These are phyloP conservation scores for Enteromius argenteus DNA, from an alignment of 2,797 vertebrate species.

Conservation along the genomic window DNA sequence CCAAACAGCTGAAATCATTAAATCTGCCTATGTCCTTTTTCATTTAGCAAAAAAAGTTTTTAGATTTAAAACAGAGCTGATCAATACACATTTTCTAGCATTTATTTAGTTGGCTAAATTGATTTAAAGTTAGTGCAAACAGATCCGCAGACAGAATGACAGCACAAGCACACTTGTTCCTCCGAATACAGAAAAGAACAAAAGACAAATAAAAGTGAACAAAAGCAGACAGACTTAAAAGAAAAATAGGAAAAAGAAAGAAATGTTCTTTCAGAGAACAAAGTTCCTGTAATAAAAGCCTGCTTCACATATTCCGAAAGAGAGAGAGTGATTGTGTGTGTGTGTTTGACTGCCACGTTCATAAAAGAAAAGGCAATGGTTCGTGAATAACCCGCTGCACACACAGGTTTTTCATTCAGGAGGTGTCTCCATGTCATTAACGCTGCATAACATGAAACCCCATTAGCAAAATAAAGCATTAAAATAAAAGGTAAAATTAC, in stretches of 20 bases:
- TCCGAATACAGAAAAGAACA: constrained; percentile 9
- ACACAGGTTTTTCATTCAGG: constrained; percentile 38
- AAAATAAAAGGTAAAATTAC: constrained; percentile 49
- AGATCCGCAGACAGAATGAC: constrained; percentile 21
- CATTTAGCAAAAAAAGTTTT: constrained; percentile 10
- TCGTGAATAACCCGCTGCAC: constrained; percentile 19
- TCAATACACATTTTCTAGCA: constrained; percentile 4
- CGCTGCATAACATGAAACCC: constrained; percentile 44
- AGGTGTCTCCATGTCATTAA: constrained; percentile 50
- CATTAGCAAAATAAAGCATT: constrained; percentile 53
- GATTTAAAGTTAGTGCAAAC: constrained; percentile 16
- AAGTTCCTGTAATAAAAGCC: constrained; percentile 11
- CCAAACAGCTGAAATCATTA: constrained; percentile 21
- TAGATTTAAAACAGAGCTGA: constrained; percentile 6
- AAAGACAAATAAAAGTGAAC: neutral
- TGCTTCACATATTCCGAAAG: neutral
- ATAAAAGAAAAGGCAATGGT: constrained; percentile 17
- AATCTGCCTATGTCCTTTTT: constrained; percentile 11
- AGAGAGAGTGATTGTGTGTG: constrained; percentile 7
- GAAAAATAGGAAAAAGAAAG: constrained; percentile 7
- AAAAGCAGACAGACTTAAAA: constrained; percentile 3
- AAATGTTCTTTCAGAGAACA: neutral
- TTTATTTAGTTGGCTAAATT: constrained; percentile 27
- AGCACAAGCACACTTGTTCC: neutral
- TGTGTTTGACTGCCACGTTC: constrained; percentile 1